Evolutionary conservation across 2,797 vertebrate species (phyloP), one percentile per base, ranked within the genome.

Genomic region (Schizopygopsis malacanthus): DNA sequence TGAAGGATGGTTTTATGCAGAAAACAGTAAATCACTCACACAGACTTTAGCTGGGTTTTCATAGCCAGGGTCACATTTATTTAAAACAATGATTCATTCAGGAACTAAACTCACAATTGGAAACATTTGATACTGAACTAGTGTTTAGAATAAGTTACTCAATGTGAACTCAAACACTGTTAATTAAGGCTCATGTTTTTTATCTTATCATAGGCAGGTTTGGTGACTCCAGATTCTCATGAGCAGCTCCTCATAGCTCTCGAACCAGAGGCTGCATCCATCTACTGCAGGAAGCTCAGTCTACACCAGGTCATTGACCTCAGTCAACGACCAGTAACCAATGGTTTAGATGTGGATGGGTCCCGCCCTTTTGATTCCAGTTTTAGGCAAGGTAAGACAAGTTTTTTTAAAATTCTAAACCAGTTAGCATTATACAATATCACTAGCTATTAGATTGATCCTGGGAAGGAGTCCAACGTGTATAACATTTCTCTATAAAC

Each of bases 211-310:
- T 90, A 99, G 98, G 97, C 97, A 0, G 96, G 96, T 15, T 90
- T 99, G 85, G 96, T 97, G 83, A 94, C 96, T 39, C 92, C 95
- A 0, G 97, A 98, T 84, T 90, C 91, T 75, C 97, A 97, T 0
- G 97, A 98, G 89, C 97, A 97, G 93, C 95, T 99, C 6, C 95
- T 99, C 84, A 98, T 99, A 0, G 98, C 98, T 0, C 94, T 99
- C 71, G 98, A 99, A 89, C 98, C 98, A 0, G 98, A 99, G 90
- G 98, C 98, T 0, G 98, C 98, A 1, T 98, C 98, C 56, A 97
- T 99, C 28, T 98, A 99, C 90, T 98, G 98, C 92, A 92, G 98
- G 0, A 99, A 98, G 86, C 97, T 99, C 37, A 97, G 96, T 16
- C 96, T 98, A 71, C 97, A 98, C 92, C 98, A 99, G 88, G 95